These are phyloP conservation scores for Pyrocephalus nanus DNA, from an alignment of 2,797 vertebrate genomes.

Conservation along the genomic window DNA sequence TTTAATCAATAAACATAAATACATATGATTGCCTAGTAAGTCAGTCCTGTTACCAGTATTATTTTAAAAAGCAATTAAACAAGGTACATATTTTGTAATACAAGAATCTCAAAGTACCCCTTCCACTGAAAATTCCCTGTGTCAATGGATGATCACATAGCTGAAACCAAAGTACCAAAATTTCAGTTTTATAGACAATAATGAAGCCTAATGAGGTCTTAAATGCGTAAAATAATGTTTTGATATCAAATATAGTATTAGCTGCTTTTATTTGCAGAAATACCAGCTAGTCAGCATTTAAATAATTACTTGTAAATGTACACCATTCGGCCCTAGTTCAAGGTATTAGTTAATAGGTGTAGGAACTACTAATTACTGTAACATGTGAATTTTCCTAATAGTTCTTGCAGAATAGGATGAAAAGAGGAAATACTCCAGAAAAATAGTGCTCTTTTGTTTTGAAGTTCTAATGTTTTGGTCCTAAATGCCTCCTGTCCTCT, in stretches of 20 bases:
- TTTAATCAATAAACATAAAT: background rate
- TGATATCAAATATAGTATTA: background rate
- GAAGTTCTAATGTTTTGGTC: background rate
- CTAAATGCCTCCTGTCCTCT: background rate
- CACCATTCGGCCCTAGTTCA: background rate
- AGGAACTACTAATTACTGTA: background rate
- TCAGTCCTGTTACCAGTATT: background rate
- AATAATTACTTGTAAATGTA: background rate
- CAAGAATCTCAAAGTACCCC: background rate
- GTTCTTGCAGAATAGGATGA: background rate
- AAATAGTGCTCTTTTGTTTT: background rate
- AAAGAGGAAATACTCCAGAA: background rate
- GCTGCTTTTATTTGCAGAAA: background rate
- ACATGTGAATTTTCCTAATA: background rate
- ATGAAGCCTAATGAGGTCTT: background rate
- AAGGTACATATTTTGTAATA: background rate
- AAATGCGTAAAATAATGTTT: background rate
- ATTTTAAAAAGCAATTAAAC: background rate
- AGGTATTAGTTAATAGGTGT: background rate
- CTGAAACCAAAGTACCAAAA: background rate
- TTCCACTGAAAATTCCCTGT: background rate
- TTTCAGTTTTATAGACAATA: background rate
- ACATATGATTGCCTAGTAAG: background rate
- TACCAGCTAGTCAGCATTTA: background rate
- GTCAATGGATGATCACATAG: background rate